These are phyloP conservation scores for Anhinga rufa DNA, from an alignment of 2,113 vertebrate genomes.

Conservation along the genomic window DNA sequence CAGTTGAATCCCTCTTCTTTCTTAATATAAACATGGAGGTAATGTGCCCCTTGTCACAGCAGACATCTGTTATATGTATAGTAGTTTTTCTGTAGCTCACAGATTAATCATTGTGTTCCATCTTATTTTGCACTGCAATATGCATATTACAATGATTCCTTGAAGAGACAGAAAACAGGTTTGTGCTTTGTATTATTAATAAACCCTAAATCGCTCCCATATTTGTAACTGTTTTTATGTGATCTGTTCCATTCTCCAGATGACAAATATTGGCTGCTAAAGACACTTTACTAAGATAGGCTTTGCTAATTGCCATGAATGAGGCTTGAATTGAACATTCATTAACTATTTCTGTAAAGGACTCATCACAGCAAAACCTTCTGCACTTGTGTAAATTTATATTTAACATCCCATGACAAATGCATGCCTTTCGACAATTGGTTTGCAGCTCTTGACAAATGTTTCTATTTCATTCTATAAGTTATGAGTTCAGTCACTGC, in stretches of 20 bases:
- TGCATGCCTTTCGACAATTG: background rate
- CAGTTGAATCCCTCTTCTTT: constrained; percentile 46
- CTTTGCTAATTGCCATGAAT: constrained; percentile 40
- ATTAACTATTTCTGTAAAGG: constrained; percentile 28
- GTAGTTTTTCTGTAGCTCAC: constrained; percentile 49
- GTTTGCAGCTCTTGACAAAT: constrained; percentile 32
- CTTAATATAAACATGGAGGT: constrained; percentile 73
- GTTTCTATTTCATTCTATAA: constrained; percentile 1
- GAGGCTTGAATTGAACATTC: constrained; percentile 5
- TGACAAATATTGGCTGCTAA: constrained; percentile 34
- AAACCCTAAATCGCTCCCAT: constrained; percentile 13
- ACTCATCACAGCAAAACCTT: constrained; percentile 31
- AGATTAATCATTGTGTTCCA: constrained; percentile 67
- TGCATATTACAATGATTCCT: constrained; percentile 60
- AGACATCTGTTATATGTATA: constrained; percentile 71
- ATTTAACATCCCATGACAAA: constrained; percentile 36
- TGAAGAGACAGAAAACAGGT: constrained; percentile 61
- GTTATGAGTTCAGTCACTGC: background rate
- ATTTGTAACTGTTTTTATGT: background rate
- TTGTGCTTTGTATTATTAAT: constrained; percentile 43
- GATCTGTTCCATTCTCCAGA: constrained; percentile 12
- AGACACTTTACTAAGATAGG: background rate
- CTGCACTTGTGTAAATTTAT: constrained; percentile 42
- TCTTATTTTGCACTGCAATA: constrained; percentile 61
- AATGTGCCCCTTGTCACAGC: constrained; percentile 73